A percentile compares a stretch with the other conserved stretches of the same genome.
Evolutionary conservation across 2,888 invertebrate genomes (phyloP).

Genomic region (Tipula lateralis): DNA sequence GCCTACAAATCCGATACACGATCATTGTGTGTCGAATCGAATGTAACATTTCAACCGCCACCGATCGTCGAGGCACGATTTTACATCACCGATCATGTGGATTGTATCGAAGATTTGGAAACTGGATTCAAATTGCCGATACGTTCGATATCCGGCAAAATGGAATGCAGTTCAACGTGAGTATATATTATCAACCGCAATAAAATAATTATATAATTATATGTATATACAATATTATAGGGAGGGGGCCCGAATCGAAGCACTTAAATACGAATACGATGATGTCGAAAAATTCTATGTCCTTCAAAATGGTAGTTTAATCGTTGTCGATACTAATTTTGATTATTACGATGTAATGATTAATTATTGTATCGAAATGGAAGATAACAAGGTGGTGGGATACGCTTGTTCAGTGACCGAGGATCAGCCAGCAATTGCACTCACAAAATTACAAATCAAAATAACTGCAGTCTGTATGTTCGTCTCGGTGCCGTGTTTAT

Average conservation of each 20-base stretch:
- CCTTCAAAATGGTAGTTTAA: slow-evolving; percentile 3
- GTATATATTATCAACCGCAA: no score
- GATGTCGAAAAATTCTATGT: not conserved
- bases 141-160: not conserved
- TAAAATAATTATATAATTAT: not conserved
- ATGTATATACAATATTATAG: not conserved
- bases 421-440: not conserved
- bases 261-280: not conserved
- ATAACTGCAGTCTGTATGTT: slow-evolving; percentile 4
- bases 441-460: not conserved
- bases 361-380: slow-evolving; percentile 3
- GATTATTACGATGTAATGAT: not conserved
- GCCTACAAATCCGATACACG: not conserved
- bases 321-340: not conserved
- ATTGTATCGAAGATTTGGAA: slow-evolving; percentile 27
- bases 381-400: not conserved
- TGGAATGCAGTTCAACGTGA: not conserved
- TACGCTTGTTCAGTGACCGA: not conserved
- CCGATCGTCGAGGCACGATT: not conserved
- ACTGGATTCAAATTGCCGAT: not conserved
- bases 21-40: not conserved
- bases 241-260: not conserved
- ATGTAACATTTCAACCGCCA: not conserved
- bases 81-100: not conserved
- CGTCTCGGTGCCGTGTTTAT: slow-evolving; percentile 31